Evolutionary conservation across 1,140 invertebrate genomes (phyloP).

Genomic region (Drosophila sturtevanti): DNA sequence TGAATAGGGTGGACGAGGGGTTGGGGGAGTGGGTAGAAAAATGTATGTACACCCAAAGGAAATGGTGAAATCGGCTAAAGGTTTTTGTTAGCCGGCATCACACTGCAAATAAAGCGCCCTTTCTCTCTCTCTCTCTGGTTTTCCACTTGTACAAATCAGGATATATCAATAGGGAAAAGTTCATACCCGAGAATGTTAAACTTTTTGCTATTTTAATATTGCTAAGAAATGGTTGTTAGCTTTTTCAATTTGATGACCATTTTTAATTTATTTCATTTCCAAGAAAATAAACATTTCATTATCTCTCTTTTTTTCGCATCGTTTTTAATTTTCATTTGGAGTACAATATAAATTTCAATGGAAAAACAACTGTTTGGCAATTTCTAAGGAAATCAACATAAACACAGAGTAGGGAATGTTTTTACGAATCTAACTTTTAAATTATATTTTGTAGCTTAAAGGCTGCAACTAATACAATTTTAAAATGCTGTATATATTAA

Average conservation of each 20-base stretch:
- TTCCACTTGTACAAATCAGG: constrained; percentile 23
- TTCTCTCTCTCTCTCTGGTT: too few species aligned
- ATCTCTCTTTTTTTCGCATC: background rate
- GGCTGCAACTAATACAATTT: background rate
- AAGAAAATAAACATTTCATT: background rate
- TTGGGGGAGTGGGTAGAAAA: background rate
- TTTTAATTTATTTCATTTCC: background rate
- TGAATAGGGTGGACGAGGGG: too few species aligned
- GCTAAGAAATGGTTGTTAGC: background rate
- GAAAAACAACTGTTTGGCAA: background rate
- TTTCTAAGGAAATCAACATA: background rate
- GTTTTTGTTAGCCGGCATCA: constrained; percentile 17
- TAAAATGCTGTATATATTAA: background rate
- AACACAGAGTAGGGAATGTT: background rate
- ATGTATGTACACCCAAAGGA: constrained; percentile 26
- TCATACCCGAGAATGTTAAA: background rate
- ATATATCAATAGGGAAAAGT: constrained; percentile 8
- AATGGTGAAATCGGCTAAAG: constrained; percentile 50
- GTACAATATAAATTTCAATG: background rate
- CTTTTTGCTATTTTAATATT: background rate
- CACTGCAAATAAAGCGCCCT: constrained; percentile 23
- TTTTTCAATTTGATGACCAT: background rate
- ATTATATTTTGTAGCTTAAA: background rate
- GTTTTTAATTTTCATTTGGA: background rate
- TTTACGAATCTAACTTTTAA: background rate